Percentiles rank a stretch among this genome's conserved stretches.
These are phyloP conservation scores for Phorcus lineatus DNA, from an alignment of 2,888 invertebrate genomes.

Conservation along the genomic window DNA sequence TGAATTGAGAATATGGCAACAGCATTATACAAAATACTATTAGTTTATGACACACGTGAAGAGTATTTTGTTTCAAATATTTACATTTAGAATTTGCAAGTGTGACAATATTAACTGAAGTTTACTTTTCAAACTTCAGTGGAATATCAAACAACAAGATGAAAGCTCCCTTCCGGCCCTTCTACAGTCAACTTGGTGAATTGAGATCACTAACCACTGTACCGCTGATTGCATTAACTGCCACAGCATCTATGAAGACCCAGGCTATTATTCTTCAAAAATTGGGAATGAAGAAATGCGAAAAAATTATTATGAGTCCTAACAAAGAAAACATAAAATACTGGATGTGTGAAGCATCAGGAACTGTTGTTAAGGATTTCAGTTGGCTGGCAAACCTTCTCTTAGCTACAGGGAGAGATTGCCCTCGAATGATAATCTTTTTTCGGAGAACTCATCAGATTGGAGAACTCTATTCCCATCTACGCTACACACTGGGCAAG, in stretches of 20 bases:
- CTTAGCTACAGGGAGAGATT: neutral
- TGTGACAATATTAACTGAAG: too few species aligned
- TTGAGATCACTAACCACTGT: neutral
- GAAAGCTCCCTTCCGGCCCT: too few species aligned
- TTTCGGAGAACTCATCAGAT: slow-evolving; percentile 18
- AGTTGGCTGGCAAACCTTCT: slow-evolving; percentile 18
- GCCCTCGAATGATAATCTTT: slow-evolving; percentile 19
- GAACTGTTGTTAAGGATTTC: slow-evolving; percentile 15
- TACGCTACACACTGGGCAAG: neutral
- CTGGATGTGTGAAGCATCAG: neutral
- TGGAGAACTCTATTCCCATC: neutral
- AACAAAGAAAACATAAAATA: slow-evolving; percentile 31
- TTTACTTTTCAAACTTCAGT: too few species aligned
- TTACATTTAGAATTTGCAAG: too few species aligned
- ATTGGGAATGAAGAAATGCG: slow-evolving; percentile 21
- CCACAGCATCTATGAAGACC: slow-evolving; percentile 24
- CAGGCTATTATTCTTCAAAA: neutral
- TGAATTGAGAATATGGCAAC: too few species aligned
- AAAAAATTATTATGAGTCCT: slow-evolving; percentile 25
- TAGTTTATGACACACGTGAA: too few species aligned
- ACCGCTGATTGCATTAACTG: slow-evolving; percentile 1
- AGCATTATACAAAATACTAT: too few species aligned
- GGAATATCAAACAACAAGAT: too few species aligned
- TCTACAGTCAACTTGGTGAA: neutral
- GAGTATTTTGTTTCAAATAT: too few species aligned